A percentile compares a stretch with the other conserved stretches of the same genome.
These are phyloP conservation scores for Poliocrania exsul DNA, from an alignment of 2,797 vertebrate species.

Conservation along the genomic window DNA sequence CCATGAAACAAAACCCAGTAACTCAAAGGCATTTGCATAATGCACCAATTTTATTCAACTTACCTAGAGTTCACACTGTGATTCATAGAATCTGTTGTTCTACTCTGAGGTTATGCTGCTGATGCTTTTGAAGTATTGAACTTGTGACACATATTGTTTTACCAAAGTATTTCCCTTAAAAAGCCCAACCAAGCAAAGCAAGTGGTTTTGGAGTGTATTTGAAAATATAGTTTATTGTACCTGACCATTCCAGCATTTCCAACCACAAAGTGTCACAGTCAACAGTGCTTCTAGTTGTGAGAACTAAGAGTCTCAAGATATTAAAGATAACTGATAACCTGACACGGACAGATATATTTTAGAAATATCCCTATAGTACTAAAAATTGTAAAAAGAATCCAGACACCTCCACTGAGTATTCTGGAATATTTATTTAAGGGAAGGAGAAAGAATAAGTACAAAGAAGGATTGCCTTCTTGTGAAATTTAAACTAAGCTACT, in stretches of 20 bases:
- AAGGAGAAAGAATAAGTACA: neutral
- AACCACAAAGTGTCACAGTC: slow-evolving; percentile 80
- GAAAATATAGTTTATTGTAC: slow-evolving; percentile 46
- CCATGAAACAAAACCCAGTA: neutral
- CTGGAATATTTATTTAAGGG: neutral
- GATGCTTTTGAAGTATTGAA: neutral
- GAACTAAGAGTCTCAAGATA: slow-evolving; percentile 13
- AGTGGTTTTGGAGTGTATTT: neutral
- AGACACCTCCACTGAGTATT: neutral
- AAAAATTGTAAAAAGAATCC: neutral
- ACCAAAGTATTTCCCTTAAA: neutral
- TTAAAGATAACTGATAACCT: neutral
- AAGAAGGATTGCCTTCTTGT: neutral
- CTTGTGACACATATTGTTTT: neutral
- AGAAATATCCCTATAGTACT: neutral
- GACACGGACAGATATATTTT: neutral
- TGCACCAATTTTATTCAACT: neutral
- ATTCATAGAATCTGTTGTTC: neutral
- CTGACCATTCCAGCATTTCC: slow-evolving; percentile 81
- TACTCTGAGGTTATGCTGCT: neutral
- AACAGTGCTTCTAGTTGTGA: slow-evolving; percentile 81
- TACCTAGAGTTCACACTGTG: neutral
- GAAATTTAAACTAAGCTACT: neutral
- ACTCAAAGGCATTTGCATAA: neutral
- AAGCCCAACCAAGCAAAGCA: neutral